Evolutionary conservation across 2,888 invertebrate species (phyloP).

Genomic region (Pantelozetes paolii): DNA sequence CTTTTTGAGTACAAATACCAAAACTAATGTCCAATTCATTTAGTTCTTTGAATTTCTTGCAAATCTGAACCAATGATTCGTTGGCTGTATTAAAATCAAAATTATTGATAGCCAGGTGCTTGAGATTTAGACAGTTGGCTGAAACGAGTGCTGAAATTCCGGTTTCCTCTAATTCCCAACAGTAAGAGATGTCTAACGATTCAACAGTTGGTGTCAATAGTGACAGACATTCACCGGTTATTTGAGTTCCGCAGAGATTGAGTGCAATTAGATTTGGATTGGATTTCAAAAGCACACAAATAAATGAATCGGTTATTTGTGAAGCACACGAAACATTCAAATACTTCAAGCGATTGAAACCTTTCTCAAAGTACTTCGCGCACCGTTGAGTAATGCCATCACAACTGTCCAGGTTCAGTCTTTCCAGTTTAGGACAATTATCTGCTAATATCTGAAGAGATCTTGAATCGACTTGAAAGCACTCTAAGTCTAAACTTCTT

Average conservation of each 20-base stretch:
- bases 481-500: constrained; percentile 6
- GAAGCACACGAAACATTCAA: neutral
- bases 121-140: neutral
- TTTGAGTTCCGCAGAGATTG: constrained; percentile 13
- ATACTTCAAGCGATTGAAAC: neutral
- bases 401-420: constrained; percentile 19
- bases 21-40: neutral
- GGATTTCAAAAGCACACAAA: neutral
- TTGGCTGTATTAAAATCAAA: neutral
- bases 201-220: neutral
- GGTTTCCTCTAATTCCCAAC: neutral
- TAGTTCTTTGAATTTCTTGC: neutral
- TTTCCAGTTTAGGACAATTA: neutral
- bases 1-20: neutral
- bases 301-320: neutral
- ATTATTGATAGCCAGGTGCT: neutral
- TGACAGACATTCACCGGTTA: neutral
- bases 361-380: neutral
- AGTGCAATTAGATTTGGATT: neutral
- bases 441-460: neutral
- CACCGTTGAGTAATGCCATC: neutral
- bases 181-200: constrained; percentile 15
- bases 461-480: neutral
- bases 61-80: neutral
- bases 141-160: neutral